Evolutionary conservation across 30 jellyfish, hydroid and myxozoan genomes (phyloP), one percentile per base, ranked within the genome.

Genomic region (Chrysaora quinquecirrha): DNA sequence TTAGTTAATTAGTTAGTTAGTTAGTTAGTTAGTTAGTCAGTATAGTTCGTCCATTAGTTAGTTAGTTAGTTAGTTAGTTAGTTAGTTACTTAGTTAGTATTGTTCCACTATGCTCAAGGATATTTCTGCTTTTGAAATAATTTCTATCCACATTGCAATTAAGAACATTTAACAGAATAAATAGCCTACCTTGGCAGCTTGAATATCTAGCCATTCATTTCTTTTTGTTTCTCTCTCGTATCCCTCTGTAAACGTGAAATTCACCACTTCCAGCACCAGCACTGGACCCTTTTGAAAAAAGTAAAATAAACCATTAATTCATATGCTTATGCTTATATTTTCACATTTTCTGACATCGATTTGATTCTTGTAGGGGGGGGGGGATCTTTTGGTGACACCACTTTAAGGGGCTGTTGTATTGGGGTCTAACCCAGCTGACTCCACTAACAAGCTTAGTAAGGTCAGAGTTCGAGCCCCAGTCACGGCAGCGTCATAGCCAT

Each of bases 221-320:
- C 99, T 86, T 58, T 88, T 87, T 60, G 80, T 73, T 69, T 94
- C 99, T 64, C 99, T 82, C 80, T 22, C 99, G 78, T 56, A 88
- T 78, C 19, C 97, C 97, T 12, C 99, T 80, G 85, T 94, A 94
- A 6, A 94, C 96, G 75, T 94, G 99, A 71, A 94, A 94, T 85
- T 94, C 99, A 1, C 99, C 99, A 94, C 99, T 94, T 0, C 99
- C 99, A 48, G 99, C 99, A 28, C 99, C 99, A 94, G 99, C 99
- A 94, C 99, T 94, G 25, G 99, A 94, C 19, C 99, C 98, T 91
- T n/a, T 20, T 46, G 27, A 19, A 75, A 71, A 7, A 0, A 64
- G 61, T 1, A 10, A 12, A 18, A 3, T 25, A 12, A 49, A 6
- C 7, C 63, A 54, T 21, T n/a, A 32, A 33, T 11, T 35, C 2